Evolutionary conservation across 2,888 invertebrate genomes (phyloP).

Genomic region (Drosophila vallismaia): DNA sequence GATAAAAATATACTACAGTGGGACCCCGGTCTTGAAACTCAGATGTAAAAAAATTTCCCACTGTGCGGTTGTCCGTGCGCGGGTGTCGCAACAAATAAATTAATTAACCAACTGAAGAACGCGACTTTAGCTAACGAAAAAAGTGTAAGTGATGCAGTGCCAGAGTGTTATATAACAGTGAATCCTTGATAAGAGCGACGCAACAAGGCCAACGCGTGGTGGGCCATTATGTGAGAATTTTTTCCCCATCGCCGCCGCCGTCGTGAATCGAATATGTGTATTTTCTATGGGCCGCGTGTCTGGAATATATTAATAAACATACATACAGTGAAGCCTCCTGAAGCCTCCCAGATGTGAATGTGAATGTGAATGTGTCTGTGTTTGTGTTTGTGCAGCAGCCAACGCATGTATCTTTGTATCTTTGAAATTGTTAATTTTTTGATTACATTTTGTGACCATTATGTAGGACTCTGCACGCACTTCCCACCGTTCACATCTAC

Average conservation of each 20-base stretch:
- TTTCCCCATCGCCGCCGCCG: conserved; percentile 31
- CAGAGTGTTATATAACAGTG: conserved; percentile 3
- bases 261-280: conserved; percentile 55
- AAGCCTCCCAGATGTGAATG: conserved; percentile 11
- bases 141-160: conserved; percentile 2
- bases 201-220: conserved; percentile 63
- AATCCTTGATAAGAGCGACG: conserved; percentile 1
- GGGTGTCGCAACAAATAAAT: conserved; percentile 1
- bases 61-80: conserved; percentile 1
- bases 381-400: conserved; percentile 34
- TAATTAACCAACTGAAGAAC: neutral
- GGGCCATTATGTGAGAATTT: conserved; percentile 41
- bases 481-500: conserved; percentile 34
- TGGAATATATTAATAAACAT: conserved; percentile 62
- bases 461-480: conserved; percentile 10
- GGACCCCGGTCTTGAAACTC: no score
- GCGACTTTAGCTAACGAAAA: neutral
- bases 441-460: conserved; percentile 31
- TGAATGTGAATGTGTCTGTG: conserved; percentile 13
- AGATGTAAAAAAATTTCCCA: neutral
- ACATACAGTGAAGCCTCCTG: conserved; percentile 43
- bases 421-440: conserved; percentile 55
- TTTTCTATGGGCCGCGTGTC: conserved; percentile 65
- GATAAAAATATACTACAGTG: no score
- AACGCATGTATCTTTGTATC: conserved; percentile 18